Base-by-base conservation (phyloP, 2,888 invertebrate species). In the Xanthorhoe designata region DNA sequence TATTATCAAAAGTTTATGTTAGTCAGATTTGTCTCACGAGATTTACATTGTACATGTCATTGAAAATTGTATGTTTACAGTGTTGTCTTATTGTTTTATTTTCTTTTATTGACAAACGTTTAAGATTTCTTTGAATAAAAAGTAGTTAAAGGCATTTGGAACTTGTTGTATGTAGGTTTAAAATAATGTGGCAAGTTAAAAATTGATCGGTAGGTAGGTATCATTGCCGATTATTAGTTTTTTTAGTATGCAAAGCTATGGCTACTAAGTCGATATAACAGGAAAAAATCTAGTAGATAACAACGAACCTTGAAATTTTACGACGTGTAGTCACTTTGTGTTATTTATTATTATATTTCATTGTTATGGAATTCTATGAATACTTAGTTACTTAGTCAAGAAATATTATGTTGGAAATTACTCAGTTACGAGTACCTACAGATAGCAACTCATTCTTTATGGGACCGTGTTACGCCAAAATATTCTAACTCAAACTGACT, bases 221-320 rank as follows among this genome's bases (percentile, higher is more conserved):
- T 35, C 35, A 9, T 9, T 2, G 10, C 35, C 10, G 35, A 35
- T 9, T 9, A 35, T 35, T 2, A 35, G 35, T 8, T 35, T 10
- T 24, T 24, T 24, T 5, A 24, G 24, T 24, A 32, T 13, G 13
- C 10, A 42, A 38, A 42, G 10, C 13, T 42, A 42, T 42, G 38
- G 10, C 49, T 18, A 10, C 9, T 2, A 10, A 18, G 49, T 18
- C 9, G 49, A 18, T 32, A 53, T 32, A 53, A 9, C 32, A 53
- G 53, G 32, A 35, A 17, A 38, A 45, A 8, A 10, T 7, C 17
- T 15, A 0, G 0, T n/a, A 45, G 42, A 56, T 56, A 56, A 45
- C 19, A 45, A 19, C 0, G n/a, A 45, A n/a, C 42, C 55, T 56
- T 45, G 45, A 56, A 56, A 45, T 24, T 47, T 47, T 15, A 47